Evolutionary conservation across 2,113 vertebrate species (phyloP).

Genomic region (Microcebus tavaratra): DNA sequence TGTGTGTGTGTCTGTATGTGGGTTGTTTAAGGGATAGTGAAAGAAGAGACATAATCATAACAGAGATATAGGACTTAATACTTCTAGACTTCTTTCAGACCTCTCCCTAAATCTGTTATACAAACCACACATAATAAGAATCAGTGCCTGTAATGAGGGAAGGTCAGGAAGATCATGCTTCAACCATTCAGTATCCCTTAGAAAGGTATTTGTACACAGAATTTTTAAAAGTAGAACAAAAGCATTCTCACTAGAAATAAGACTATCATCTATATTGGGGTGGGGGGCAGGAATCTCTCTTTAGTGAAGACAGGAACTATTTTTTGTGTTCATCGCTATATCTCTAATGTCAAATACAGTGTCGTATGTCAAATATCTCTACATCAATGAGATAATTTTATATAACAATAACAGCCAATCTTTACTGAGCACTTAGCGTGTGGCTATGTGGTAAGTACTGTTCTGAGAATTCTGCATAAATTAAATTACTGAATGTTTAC

Average conservation of each 20-base stretch:
- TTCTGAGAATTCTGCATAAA: background rate
- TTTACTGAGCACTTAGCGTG: background rate
- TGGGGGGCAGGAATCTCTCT: background rate
- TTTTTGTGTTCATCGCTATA: background rate
- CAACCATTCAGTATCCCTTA: background rate
- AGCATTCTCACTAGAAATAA: background rate
- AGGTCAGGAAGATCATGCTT: background rate
- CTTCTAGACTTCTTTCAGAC: background rate
- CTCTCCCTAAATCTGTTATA: background rate
- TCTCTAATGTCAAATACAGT: background rate
- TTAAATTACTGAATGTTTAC: background rate
- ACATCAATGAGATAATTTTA: background rate
- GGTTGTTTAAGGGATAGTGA: background rate
- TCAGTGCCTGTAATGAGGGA: background rate
- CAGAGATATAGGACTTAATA: background rate
- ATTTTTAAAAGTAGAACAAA: constrained; percentile 16
- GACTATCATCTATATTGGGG: background rate
- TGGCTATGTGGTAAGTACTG: background rate
- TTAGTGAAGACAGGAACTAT: background rate
- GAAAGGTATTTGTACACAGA: background rate
- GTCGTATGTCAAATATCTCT: background rate
- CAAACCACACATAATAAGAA: background rate
- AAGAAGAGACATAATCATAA: background rate
- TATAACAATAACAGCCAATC: background rate
- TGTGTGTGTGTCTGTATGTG: background rate